Conservation (phyloP, 2,888 invertebrate genomes). For the Conus canariensis region DNA sequence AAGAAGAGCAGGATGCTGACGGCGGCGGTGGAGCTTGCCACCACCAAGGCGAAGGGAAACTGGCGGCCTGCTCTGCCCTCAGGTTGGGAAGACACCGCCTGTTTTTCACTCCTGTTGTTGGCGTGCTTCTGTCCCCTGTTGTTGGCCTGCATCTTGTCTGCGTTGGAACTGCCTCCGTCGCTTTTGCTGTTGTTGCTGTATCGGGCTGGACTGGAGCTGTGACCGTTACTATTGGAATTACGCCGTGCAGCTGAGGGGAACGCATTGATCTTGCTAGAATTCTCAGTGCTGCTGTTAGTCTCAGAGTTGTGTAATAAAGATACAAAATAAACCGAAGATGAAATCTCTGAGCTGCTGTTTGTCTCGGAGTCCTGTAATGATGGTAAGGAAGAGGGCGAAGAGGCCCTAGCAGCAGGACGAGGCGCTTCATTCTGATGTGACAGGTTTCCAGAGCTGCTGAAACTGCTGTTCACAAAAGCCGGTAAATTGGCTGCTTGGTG, state of each 20-base stretch:
- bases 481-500: slow-evolving; percentile 11
- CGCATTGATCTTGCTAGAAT: neutral
- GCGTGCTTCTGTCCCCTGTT: neutral
- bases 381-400: neutral
- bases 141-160: neutral
- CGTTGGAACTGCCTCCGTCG: neutral
- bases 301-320: too few species aligned
- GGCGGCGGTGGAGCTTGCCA: slow-evolving; percentile 69
- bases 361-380: neutral
- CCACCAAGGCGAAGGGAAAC: slow-evolving; percentile 66
- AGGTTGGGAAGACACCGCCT: neutral
- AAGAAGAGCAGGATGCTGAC: slow-evolving; percentile 70
- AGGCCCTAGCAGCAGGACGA: neutral
- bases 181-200: slow-evolving; percentile 7
- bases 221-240: neutral
- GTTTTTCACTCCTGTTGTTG: neutral
- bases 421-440: neutral
- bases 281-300: too few species aligned
- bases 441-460: neutral
- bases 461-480: neutral
- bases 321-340: too few species aligned
- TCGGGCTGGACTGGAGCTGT: neutral
- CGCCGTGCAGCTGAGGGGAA: neutral
- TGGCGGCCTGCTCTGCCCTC: slow-evolving; percentile 44
- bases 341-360: neutral